Evolutionary conservation across 2,888 invertebrate species (phyloP).

Genomic region (Agapetus fuscipes): DNA sequence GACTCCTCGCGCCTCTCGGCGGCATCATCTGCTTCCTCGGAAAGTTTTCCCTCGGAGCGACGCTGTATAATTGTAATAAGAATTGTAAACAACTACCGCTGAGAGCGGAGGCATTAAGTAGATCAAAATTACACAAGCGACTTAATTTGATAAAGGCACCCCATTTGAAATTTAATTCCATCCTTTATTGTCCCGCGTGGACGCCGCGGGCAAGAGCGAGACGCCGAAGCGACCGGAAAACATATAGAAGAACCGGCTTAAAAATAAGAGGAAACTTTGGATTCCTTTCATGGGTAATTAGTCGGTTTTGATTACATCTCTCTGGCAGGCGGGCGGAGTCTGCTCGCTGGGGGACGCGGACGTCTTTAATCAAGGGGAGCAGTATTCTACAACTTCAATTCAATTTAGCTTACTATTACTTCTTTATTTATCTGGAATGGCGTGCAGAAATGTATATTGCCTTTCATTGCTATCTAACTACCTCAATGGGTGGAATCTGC

Average conservation of each 20-base stretch:
- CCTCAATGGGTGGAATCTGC: too few species aligned
- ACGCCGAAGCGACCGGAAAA: not conserved
- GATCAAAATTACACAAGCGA: constrained; percentile 20
- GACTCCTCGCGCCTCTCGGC: not conserved
- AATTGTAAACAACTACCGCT: constrained; percentile 14
- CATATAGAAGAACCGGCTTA: constrained; percentile 7
- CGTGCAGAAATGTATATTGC: too few species aligned
- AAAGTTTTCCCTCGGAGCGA: constrained; percentile 1
- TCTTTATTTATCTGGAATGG: too few species aligned
- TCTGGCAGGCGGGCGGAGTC: constrained; percentile 3
- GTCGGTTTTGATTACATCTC: constrained; percentile 21
- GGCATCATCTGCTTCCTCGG: constrained; percentile 1
- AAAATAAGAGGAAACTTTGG: constrained; percentile 20
- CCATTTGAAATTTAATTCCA: constrained; percentile 15
- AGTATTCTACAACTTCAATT: constrained; percentile 3
- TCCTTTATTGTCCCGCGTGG: constrained; percentile 1
- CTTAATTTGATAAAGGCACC: constrained; percentile 19
- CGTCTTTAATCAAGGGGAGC: constrained; percentile 12
- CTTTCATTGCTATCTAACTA: too few species aligned
- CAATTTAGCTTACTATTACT: constrained; percentile 1
- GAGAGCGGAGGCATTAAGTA: constrained; percentile 12
- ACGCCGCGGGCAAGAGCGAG: not conserved
- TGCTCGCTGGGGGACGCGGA: constrained; percentile 4
- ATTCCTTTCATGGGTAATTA: constrained; percentile 22
- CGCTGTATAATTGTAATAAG: constrained; percentile 8